A percentile compares a stretch with the other conserved stretches of the same genome.
Conservation (phyloP, 1,140 invertebrate species). For the Penaeus chinensis region DNA sequence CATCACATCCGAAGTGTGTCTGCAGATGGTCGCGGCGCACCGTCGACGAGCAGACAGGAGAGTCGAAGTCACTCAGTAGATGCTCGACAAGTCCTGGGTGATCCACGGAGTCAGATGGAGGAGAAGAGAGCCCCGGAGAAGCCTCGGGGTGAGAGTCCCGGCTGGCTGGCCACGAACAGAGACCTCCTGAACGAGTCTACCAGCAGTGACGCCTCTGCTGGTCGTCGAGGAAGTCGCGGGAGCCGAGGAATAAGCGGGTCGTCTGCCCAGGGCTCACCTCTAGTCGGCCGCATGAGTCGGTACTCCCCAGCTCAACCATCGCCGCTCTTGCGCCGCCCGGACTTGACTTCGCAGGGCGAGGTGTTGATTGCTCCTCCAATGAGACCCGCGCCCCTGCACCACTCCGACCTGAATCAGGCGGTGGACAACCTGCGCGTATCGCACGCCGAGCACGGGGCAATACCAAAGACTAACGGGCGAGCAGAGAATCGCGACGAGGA, state of each 20-base stretch:
- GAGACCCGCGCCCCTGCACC: constrained; percentile 31
- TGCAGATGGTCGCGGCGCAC: constrained; percentile 2
- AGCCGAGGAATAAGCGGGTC: constrained; percentile 46
- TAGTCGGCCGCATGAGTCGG: constrained; percentile 25
- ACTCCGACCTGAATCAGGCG: constrained; percentile 47
- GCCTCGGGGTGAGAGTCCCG: background rate
- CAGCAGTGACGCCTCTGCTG: constrained; percentile 42
- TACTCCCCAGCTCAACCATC: constrained; percentile 44
- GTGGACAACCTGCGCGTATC: constrained; percentile 54
- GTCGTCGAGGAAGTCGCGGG: constrained; percentile 41
- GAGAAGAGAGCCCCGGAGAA: background rate
- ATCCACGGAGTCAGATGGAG: background rate
- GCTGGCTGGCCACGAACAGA: background rate
- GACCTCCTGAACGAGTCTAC: constrained; percentile 48
- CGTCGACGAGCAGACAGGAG: background rate
- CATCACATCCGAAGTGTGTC: constrained; percentile 32
- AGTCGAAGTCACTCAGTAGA: constrained; percentile 50
- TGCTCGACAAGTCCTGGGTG: constrained; percentile 28
- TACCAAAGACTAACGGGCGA: constrained; percentile 50
- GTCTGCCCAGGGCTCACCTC: constrained; percentile 33
- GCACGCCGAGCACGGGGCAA: constrained; percentile 48
- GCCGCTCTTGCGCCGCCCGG: constrained; percentile 26
- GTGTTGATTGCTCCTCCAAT: background rate
- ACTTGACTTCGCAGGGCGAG: constrained; percentile 14
- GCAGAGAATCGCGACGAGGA: constrained; percentile 1